Base-by-base conservation (phyloP, 2,888 invertebrate species). In the Aromia moschata region DNA sequence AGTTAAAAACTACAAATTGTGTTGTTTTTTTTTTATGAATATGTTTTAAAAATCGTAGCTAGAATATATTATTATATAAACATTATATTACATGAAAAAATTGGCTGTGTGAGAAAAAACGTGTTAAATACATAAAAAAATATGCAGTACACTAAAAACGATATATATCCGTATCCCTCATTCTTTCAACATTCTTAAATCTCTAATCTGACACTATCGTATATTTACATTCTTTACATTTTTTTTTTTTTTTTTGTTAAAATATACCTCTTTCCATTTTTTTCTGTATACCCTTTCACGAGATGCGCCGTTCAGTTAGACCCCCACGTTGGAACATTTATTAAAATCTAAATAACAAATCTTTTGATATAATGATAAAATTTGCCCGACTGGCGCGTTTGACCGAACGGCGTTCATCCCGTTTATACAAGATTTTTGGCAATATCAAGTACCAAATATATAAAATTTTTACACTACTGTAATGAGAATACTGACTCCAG, bases 151-250 rank as follows among this genome's bases (percentile, higher is more conserved):
- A 62, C 59, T 55, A 61, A 70, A 70, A 70, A 70, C 67, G 62
- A 64, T 55, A 63, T 68, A 66, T 57, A 60, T 67, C 65, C 69
- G 68, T 67, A 69, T 70, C 65, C 66, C 65, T 64, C 64, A 60
- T 60, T 62, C 55, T 61, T 56, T 67, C 69, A 73, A 71, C 73
- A 71, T 71, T 71, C 68, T 71, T 71, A 71, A 66, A 71, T 65
- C 64, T 68, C 71, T 71, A 71, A 70, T 71, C 70, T 73, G 66
- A 63, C 64, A 64, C 70, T 70, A 69, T 65, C 66, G 62, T 70
- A 67, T 70, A 69, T 70, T 59, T 70, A 68, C 67, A 66, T 62
- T 64, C 67, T 64, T 64, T 64, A 66, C 61, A 64, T 62, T 62
- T 62, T 60, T 63, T 5, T 33, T 33, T 62, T 62, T 62, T 60